Evolutionary conservation across 1,140 invertebrate species (phyloP).

Genomic region (Drosophila lacertosa): DNA sequence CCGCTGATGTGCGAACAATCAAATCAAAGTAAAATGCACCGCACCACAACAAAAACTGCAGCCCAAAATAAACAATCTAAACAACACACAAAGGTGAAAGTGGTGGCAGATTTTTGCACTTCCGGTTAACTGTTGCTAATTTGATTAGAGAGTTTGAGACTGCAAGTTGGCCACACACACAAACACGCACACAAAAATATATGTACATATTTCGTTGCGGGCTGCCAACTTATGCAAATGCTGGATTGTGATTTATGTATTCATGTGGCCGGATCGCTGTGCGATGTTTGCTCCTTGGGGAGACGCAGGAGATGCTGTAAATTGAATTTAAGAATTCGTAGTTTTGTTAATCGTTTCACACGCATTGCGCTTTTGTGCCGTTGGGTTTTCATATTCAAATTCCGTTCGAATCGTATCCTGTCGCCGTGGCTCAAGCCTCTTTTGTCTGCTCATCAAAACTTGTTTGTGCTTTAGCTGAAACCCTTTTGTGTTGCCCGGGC

Average conservation of each 20-base stretch:
- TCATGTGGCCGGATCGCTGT: slow-evolving; percentile 18
- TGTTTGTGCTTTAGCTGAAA: slow-evolving; percentile 44
- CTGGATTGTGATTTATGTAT: slow-evolving; percentile 60
- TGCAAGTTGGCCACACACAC: slow-evolving; percentile 36
- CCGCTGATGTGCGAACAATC: slow-evolving; percentile 72
- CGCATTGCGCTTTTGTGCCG: slow-evolving; percentile 48
- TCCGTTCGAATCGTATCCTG: slow-evolving; percentile 70
- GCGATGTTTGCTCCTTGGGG: slow-evolving; percentile 40
- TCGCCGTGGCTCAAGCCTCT: slow-evolving; percentile 48
- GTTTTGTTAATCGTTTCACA: slow-evolving; percentile 57
- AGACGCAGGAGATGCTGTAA: slow-evolving; percentile 35
- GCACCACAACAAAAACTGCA: slow-evolving; percentile 46
- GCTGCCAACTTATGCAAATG: slow-evolving; percentile 76
- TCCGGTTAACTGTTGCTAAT: slow-evolving; percentile 78
- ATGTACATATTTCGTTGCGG: slow-evolving; percentile 57
- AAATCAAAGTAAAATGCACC: slow-evolving; percentile 79
- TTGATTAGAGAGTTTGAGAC: slow-evolving; percentile 69
- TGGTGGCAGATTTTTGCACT: slow-evolving; percentile 65
- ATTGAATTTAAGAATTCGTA: slow-evolving; percentile 59
- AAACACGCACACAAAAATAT: too few species aligned
- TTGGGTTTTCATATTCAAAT: slow-evolving; percentile 52
- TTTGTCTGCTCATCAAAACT: slow-evolving; percentile 47
- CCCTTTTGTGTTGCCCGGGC: slow-evolving; percentile 34
- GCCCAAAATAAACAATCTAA: slow-evolving; percentile 42
- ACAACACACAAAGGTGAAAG: slow-evolving; percentile 37